A percentile compares a stretch with the other conserved stretches of the same genome.
Evolutionary conservation across 2,113 vertebrate species (phyloP).

Genomic region (Neoarius graeffei): DNA sequence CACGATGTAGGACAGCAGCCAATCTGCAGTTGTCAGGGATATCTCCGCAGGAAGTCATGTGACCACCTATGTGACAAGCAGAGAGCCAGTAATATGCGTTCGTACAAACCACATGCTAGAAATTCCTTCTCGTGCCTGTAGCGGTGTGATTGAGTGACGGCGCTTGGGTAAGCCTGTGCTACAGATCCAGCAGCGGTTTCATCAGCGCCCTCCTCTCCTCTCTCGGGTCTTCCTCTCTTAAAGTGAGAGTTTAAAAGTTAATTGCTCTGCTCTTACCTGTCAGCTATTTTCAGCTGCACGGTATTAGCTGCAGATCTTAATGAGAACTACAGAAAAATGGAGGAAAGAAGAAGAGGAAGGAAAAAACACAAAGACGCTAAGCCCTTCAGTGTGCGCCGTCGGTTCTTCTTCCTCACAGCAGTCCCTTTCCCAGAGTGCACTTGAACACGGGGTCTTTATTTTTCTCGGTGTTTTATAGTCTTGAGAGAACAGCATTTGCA

Average conservation of each 20-base stretch:
- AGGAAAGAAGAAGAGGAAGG: neutral
- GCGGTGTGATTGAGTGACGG: constrained; percentile 15
- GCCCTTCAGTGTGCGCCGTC: constrained; percentile 10
- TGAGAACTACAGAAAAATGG: constrained; percentile 50
- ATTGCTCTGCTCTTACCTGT: constrained; percentile 62
- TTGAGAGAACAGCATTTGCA: constrained; percentile 45
- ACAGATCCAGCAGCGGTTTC: constrained; percentile 22
- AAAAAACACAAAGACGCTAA: constrained; percentile 47
- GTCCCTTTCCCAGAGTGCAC: constrained; percentile 23
- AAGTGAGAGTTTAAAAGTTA: constrained; percentile 61
- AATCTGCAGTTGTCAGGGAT: neutral
- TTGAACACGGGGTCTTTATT: constrained; percentile 21
- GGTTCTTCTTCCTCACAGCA: constrained; percentile 11
- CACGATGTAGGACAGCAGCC: neutral
- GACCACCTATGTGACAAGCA: neutral
- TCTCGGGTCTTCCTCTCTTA: constrained; percentile 51
- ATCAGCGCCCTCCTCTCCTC: constrained; percentile 42
- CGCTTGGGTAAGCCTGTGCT: neutral
- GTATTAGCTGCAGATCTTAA: constrained; percentile 58
- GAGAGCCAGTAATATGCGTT: neutral
- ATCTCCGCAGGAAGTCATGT: neutral
- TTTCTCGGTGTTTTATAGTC: constrained; percentile 40
- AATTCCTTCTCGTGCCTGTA: neutral
- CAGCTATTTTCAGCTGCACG: constrained; percentile 58
- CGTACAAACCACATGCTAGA: neutral